Base-by-base conservation (phyloP, 2,797 vertebrate genomes). In the Harpagifer antarcticus region DNA sequence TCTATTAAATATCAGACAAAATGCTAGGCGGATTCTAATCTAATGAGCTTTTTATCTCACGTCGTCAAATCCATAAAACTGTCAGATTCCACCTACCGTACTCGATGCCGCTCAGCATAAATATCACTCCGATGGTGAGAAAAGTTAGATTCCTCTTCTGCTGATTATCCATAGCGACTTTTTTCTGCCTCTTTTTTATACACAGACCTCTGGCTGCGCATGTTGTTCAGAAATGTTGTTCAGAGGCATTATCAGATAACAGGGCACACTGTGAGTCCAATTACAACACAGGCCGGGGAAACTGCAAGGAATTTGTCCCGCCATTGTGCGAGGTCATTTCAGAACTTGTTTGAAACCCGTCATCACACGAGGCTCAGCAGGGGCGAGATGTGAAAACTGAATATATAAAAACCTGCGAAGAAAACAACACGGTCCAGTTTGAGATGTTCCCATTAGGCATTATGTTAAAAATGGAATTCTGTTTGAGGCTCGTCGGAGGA, bases 41-140 rank as follows among this genome's bases (percentile, higher is more conserved):
- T 73, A 66, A 78, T 74, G 72, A 82, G 68, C 48, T 44, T 48
- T 74, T 82, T 78, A 83, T 76, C 72, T 74, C 59, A 57, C 17
- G 33, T 76, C 61, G 70, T 67, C 37, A 60, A 52, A 53, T 76
- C 55, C 27, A 40, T 57, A 72, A 81, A 87, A 57, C 72, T 54
- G 60, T 57, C 52, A 74, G 49, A 19, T 60, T 55, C 23, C 74
- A 89, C 95, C 92, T 74, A 97, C 96, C 96, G 31, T 97, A 97
- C 84, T 96, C 96, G 7, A 97, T 90, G 50, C 96, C 96, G 57
- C 93, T 96, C 47, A 96, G 82, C 66, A 96, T 90, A 77, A 96
- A 97, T 71, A 96, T 93, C 44, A 96, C 86, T 66, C 95, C 95
- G 27, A 96, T 96, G 42, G 93, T 95, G 13, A 94, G 27, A 82